Base-by-base conservation (phyloP, 2,113 vertebrate genomes). In the Callospermophilus lateralis region DNA sequence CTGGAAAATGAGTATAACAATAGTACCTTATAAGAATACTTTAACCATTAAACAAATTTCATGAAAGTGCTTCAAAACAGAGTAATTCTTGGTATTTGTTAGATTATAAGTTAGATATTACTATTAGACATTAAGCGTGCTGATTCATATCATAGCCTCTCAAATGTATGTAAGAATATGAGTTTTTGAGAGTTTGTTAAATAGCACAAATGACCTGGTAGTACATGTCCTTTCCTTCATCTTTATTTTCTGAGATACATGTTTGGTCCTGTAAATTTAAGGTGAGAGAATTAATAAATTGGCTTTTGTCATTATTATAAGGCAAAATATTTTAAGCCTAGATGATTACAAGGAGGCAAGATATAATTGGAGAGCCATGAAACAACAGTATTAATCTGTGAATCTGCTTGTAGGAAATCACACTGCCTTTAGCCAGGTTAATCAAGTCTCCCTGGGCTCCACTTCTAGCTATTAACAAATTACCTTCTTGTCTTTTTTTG, bases 401-500 rank as follows among this genome's bases (percentile, higher is more conserved):
- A 42, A 20, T 90, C 24, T 77, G 9, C 84, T 24, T 53, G 67
- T 58, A 67, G 39, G 84, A 96, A 94, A 67, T 72, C 22, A 51
- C 19, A 11, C 1, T 68, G 37, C 58, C 53, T 84, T 87, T 55
- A 90, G 72, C 58, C 55, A 72, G 22, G 68, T 86, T 90, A 86
- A 92, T 95, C 74, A 78, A 3, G 2, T 58, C 92, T 98, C 87
- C 65, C 73, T 85, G 45, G 65, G 61, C 58, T 78, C 88, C 73
- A 68, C 61, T 93, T 94, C 37, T 58, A 87, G 74, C 53, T n/a
- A 90, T 81, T 93, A 87, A 90, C 76, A 96, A 77, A 92, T 95
- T 97, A 84, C 45, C 68, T 91, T 24, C 24, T 91, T 90, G 93
- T 68, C 77, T 96, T 58, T 96, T 45, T 95, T 76, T 88, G 74